phyloP scores from a whole-genome alignment of 2,113 vertebrate species.

The Mesocricetus auratus region DNA sequence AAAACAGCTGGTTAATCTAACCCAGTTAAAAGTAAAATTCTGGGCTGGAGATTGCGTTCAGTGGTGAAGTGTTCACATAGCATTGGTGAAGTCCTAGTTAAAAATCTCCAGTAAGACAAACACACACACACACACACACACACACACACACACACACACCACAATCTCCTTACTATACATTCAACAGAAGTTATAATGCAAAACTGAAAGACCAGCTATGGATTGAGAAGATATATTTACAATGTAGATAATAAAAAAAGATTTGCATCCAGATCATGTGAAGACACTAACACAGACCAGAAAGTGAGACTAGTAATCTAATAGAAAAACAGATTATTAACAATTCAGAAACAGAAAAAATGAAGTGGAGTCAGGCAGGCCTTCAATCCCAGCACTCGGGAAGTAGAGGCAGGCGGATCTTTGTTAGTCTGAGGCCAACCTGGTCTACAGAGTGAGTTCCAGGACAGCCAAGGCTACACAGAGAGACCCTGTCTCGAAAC shows the following conservation, averaged over 20 bases:
- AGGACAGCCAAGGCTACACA: not conserved
- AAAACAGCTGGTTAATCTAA: not conserved
- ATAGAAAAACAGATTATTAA: slow-evolving; percentile 14
- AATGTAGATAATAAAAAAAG: not conserved
- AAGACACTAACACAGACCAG: not conserved
- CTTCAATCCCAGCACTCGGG: no score
- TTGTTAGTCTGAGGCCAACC: no score
- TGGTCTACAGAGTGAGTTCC: no score
- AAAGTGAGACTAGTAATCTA: not conserved
- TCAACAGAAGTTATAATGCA: slow-evolving; percentile 42
- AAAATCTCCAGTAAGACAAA: rapidly evolving
- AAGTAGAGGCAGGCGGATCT: no score
- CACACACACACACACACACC: not conserved
- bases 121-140: not conserved
- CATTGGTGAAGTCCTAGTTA: not conserved
- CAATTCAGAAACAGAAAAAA: not conserved
- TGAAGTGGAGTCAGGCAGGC: not conserved
- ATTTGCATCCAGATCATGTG: not conserved
- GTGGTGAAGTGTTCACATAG: not conserved
- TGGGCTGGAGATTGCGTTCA: not conserved
- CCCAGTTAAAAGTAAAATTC: not conserved
- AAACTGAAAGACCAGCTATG: not conserved
- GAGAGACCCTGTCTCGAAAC: not conserved
- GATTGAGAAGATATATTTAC: slow-evolving; percentile 3
- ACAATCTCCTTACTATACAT: not conserved